Evolutionary conservation across 2,888 invertebrate genomes (phyloP).

Genomic region (Drosophila sordidula): DNA sequence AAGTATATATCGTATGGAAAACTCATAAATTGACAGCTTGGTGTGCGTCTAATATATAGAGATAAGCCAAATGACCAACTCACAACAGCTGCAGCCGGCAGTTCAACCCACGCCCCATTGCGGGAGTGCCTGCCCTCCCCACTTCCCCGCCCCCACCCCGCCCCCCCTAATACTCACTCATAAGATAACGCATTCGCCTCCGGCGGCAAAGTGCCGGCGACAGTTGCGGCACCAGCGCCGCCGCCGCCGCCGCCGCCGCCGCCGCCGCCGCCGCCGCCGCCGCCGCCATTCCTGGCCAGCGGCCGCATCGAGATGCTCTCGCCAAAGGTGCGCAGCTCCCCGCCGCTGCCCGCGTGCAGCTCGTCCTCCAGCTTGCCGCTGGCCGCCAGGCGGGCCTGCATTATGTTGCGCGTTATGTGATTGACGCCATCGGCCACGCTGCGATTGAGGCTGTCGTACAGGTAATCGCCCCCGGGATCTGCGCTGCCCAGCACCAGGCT

Average conservation of each 20-base stretch:
- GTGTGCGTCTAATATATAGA: conserved; percentile 56
- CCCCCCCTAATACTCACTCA: conserved; percentile 80
- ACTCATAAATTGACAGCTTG: conserved; percentile 45
- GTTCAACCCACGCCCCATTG: not conserved
- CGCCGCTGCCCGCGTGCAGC: conserved; percentile 69
- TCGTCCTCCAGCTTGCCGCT: conserved; percentile 68
- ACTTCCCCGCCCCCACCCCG: not conserved
- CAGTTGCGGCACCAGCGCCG: conserved; percentile 54
- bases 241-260: too few species aligned
- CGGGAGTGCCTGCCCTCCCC: too few species aligned
- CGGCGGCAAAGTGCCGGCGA: conserved; percentile 63
- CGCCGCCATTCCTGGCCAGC: conserved; percentile 77
- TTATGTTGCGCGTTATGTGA: conserved; percentile 83
- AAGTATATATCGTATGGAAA: conserved; percentile 46
- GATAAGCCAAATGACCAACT: conserved; percentile 41
- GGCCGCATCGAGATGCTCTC: conserved; percentile 91
- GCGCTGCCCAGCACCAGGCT: conserved; percentile 61
- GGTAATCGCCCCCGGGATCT: conserved; percentile 66
- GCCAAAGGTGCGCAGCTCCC: conserved; percentile 81
- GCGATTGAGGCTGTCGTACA: conserved; percentile 81
- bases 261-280: too few species aligned
- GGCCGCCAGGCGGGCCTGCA: conserved; percentile 80
- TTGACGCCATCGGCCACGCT: conserved; percentile 84
- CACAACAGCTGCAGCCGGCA: conserved; percentile 13
- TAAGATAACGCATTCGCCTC: conserved; percentile 76